These are phyloP conservation scores for Athalia circularis DNA, from an alignment of 2,888 invertebrate genomes.

Conservation along the genomic window DNA sequence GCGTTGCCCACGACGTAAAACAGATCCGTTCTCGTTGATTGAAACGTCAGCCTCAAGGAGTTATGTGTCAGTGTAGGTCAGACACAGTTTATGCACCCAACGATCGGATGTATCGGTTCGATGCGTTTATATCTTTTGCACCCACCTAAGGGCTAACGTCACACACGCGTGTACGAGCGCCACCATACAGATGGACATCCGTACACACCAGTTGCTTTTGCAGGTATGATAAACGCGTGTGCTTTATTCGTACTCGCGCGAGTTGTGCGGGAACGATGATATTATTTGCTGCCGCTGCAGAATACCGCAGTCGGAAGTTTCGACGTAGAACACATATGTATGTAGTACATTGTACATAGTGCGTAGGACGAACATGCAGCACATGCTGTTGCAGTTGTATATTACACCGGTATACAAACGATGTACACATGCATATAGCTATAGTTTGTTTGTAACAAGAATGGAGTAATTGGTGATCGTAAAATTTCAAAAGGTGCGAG, in stretches of 20 bases:
- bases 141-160: slow-evolving; percentile 24
- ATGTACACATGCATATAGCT: neutral
- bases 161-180: neutral
- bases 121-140: neutral
- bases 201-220: neutral
- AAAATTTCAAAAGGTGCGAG: slow-evolving; percentile 67
- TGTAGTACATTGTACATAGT: too few species aligned
- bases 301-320: too few species aligned
- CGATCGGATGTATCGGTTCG: slow-evolving; percentile 20
- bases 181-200: neutral
- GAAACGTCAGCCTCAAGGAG: slow-evolving; percentile 67
- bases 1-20: neutral
- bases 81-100: slow-evolving; percentile 23
- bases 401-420: neutral
- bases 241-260: too few species aligned
- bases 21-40: slow-evolving; percentile 57
- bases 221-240: too few species aligned
- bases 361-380: too few species aligned
- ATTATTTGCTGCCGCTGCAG: too few species aligned
- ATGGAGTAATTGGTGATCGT: slow-evolving; percentile 66
- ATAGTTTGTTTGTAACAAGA: slow-evolving; percentile 24
- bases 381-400: neutral
- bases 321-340: too few species aligned
- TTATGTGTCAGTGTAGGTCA: slow-evolving; percentile 59
- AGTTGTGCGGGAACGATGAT: too few species aligned